Evolutionary conservation across 2,888 invertebrate species (phyloP), one percentile per base, ranked within the genome.

Genomic region (Orthonevra nobilis): DNA sequence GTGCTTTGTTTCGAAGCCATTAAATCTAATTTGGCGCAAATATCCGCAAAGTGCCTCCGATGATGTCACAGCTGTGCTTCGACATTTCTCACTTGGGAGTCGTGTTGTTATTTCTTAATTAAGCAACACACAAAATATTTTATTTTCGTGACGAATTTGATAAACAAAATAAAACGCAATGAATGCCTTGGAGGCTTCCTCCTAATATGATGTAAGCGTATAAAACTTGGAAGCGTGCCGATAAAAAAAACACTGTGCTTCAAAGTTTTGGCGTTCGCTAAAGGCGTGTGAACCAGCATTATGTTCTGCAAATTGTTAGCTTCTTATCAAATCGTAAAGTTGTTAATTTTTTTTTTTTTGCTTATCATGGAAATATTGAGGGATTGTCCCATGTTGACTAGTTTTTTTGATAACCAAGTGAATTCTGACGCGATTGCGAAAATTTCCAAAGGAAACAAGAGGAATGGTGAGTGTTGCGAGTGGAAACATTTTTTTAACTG

Each of bases 91-190:
- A 17, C 23, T 54, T 34, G n/a, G 32, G 26, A 36, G 20, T 66
- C 46, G 46, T 46, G 56, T 28, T 44, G 44, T 46, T 46, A 52
- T 66, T 46, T 36, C 46, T 10, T 46, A 46, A 56, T 56, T 20
- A 58, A 58, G n/a, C 6, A 10, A 6, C 12, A 30, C 48, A 17
- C n/a, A 15, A 40, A 38, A 28, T 46, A 2, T 38, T 38, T 46
- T n/a, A n/a, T n/a, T 56, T 56, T 40, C 58, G 56, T 73, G 64
- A 64, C 42, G 48, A 64, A 64, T 64, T 73, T 64, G 46, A 64
- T 56, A 64, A 64, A 58, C 23, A 38, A 34, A 52, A 69, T 26
- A 50, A 28, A 2, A 7, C 26, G 3, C 9, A 54, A 20, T 44
- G 44, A 54, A 42, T 64, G 64, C 14, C 42, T 26, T 44, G 34